Base-by-base conservation (phyloP, 2,888 invertebrate species). In the Erebia epiphron region DNA sequence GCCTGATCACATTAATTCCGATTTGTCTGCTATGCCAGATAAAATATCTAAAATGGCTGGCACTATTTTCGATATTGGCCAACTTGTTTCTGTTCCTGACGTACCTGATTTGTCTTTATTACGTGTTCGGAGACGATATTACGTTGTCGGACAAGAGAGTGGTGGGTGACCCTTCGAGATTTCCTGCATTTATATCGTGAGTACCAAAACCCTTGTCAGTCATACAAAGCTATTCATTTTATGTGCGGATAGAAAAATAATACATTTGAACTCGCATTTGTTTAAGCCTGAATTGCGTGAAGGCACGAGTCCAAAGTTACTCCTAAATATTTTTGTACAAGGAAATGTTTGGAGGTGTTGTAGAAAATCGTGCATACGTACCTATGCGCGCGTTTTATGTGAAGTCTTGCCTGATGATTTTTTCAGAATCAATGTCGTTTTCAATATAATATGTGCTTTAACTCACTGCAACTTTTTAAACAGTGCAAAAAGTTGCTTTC, bases 31-130 rank as follows among this genome's bases (percentile, higher is more conserved):
- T 93, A 66, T 90, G 89, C 49, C 93, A 94, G 79, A 95, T 98
- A 69, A 94, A 96, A 74, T 95, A 97, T 80, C 93, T 99, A 0
- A 97, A 96, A 83, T 96, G 95, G 82, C 88, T 99, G 69, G 97
- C 98, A 0, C 96, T 98, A n/a, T 97, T 98, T 83, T 98, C 99
- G 0, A 92, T 97, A 69, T 83, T 97, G 67, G 99, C 99, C n/a
- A 99, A 99, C 82, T 75, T 97, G 13, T 95, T 97, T 66, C 96
- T 98, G 79, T 90, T 97, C 0, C 86, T 95, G 3, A 97, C 98
- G 0, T 96, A 99, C 76, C 89, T 94, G n/a, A 96, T 99, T 75
- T 97, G 97, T n/a, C 93, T 98, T 61, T 97, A 97, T 85, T 98
- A 97, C 83, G 95, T 98, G 83, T 96, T 98, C 80, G 94, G 94